These are phyloP conservation scores for Eolophus roseicapilla DNA, from an alignment of 2,113 vertebrate genomes.

Conservation along the genomic window DNA sequence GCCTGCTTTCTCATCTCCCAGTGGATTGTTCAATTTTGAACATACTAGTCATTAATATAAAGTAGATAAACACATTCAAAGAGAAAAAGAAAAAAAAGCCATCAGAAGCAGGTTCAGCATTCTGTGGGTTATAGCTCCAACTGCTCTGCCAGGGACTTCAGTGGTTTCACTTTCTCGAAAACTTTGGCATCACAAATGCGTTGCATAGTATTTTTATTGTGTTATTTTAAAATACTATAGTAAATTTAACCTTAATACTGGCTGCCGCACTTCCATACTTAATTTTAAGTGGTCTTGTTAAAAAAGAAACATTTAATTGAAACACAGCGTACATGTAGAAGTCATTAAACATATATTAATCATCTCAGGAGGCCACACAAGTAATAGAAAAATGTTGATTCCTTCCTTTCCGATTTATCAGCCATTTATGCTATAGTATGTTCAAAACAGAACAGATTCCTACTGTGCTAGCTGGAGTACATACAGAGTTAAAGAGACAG, in stretches of 20 bases:
- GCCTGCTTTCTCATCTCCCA: neutral
- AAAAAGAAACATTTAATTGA: conserved; percentile 14
- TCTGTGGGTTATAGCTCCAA: neutral
- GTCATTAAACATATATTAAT: neutral
- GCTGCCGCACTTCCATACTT: neutral
- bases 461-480: conserved; percentile 19
- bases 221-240: conserved; percentile 1
- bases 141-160: neutral
- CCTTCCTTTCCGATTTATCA: neutral
- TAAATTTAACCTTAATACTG: neutral
- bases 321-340: neutral
- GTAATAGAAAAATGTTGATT: neutral
- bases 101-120: neutral
- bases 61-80: neutral
- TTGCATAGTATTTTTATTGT: neutral
- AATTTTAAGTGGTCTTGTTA: neutral
- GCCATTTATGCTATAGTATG: neutral
- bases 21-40: neutral
- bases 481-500: conserved; percentile 2
- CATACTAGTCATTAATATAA: neutral
- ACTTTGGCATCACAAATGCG: neutral
- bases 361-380: neutral
- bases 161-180: neutral
- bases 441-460: conserved; percentile 1
- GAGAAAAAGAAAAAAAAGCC: neutral